A percentile compares a stretch with the other conserved stretches of the same genome.
Evolutionary conservation across 2,888 invertebrate genomes (phyloP).

Genomic region (Spialia ferax): DNA sequence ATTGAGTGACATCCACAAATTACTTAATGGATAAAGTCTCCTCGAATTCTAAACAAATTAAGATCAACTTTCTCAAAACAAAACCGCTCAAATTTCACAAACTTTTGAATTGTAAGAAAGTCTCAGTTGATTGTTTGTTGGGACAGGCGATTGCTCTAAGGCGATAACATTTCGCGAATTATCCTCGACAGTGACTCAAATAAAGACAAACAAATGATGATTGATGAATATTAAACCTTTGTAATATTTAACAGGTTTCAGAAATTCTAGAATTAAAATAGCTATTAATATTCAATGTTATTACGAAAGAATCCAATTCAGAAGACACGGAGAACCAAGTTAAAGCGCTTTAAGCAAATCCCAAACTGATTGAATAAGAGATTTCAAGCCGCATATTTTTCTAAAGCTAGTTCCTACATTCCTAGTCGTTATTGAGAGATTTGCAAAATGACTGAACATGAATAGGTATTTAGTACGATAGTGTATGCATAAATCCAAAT

Average conservation of each 20-base stretch:
- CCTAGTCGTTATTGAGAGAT: background rate
- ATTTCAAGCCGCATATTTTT: slow-evolving; percentile 20
- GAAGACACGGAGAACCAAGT: slow-evolving; percentile 15
- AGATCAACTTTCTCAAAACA: slow-evolving; percentile 24
- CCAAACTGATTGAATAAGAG: slow-evolving; percentile 25
- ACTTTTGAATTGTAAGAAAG: slow-evolving; percentile 13
- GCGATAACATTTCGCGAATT: background rate
- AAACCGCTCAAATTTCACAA: slow-evolving; percentile 30
- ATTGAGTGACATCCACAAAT: slow-evolving; percentile 23
- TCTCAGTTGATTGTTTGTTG: slow-evolving; percentile 6
- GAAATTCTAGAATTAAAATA: slow-evolving; percentile 20
- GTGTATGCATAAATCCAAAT: no score
- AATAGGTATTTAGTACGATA: no score
- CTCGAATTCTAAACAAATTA: slow-evolving; percentile 23
- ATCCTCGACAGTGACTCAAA: background rate
- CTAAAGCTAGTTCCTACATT: background rate
- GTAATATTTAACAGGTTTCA: slow-evolving; percentile 5
- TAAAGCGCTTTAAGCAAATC: slow-evolving; percentile 24
- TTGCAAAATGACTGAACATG: background rate
- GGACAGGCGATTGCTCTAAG: no score
- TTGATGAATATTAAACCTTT: slow-evolving; percentile 22
- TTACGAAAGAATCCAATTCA: slow-evolving; percentile 15
- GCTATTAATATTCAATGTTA: slow-evolving; percentile 34
- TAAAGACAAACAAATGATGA: slow-evolving; percentile 14
- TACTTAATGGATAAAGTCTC: slow-evolving; percentile 20